Evolutionary conservation across 2,888 invertebrate genomes (phyloP), one percentile per base, ranked within the genome.

Genomic region (Sarcophaga rosellei): DNA sequence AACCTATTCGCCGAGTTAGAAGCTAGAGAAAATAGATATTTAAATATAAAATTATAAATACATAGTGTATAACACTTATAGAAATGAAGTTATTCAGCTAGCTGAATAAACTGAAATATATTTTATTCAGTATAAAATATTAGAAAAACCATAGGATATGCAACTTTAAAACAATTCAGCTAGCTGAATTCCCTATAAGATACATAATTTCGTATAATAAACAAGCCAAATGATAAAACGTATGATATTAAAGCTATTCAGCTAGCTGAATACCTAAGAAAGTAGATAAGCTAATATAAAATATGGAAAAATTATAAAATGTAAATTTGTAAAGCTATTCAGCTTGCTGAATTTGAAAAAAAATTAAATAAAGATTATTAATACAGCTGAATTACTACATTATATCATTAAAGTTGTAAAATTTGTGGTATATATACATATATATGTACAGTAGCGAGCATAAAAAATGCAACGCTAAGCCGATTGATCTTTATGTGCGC

Each of bases 231-330:
- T 35, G 0, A 6, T 35, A 6, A 6, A 35, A 35, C 6, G 0
- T 35, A 35, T 35, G 5, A 1, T 69, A 12, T 21, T 4, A 0
- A 10, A 62, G 23, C 20, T n/a, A 70, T 53, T 69, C 23, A 76
- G 66, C 75, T 21, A 35, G 75, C 75, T 76, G 65, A 76, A 66
- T 76, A 21, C 8, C 5, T 1, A 21, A 47, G 23, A 69, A 11
- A 35, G 6, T 8, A 2, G 0, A 35, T 20, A n/a, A 44, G 23
- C 66, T 65, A 21, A 4, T 47, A 69, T 44, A 35, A 3, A 35
- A 35, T 21, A 23, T 47, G 20, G 20, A 12, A 35, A 35, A 21
- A 68, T 44, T 44, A 5, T 17, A 20, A 21, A 21, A 6, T 63
- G 0, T 63, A 15, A 12, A 3, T 21, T 63, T 63, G 5, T 25